A percentile compares a stretch with the other conserved stretches of the same genome.
These are phyloP conservation scores for Rhincodon typus DNA, from an alignment of 2,797 vertebrate genomes.

Conservation along the genomic window DNA sequence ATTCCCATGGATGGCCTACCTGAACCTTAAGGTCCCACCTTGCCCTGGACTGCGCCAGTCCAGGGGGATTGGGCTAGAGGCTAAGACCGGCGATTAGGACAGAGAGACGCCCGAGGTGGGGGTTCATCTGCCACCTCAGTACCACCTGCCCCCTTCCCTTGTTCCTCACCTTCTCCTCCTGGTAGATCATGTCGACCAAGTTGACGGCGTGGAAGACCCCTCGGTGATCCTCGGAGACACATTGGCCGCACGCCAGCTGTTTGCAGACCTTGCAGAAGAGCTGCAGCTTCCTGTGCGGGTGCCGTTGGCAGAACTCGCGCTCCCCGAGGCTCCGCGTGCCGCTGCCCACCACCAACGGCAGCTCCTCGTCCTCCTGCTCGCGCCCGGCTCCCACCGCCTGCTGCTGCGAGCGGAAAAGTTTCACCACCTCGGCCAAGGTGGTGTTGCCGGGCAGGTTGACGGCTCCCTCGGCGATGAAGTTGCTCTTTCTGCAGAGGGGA, in stretches of 20 bases:
- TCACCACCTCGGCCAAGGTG: constrained; percentile 52
- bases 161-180: constrained; percentile 54
- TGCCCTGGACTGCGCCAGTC: neutral
- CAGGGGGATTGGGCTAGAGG: no score
- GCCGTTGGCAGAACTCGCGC: constrained; percentile 46
- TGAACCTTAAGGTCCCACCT: neutral
- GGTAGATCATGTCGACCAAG: constrained; percentile 51
- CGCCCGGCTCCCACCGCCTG: neutral
- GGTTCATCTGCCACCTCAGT: no score
- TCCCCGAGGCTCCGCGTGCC: neutral
- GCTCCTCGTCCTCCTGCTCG: neutral
- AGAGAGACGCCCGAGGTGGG: no score
- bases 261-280: constrained; percentile 54
- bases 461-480: constrained; percentile 46
- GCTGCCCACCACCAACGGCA: neutral
- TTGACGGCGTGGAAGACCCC: constrained; percentile 56
- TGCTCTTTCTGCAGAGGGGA: constrained; percentile 52
- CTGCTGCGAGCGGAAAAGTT: constrained; percentile 41
- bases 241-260: constrained; percentile 51
- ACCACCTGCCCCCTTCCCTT: neutral
- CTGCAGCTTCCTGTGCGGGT: constrained; percentile 46
- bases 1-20: neutral
- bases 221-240: constrained; percentile 51
- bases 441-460: constrained; percentile 51
- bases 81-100: no score